These are phyloP conservation scores for Xenops minutus DNA, from an alignment of 2,797 vertebrate genomes.

Conservation along the genomic window DNA sequence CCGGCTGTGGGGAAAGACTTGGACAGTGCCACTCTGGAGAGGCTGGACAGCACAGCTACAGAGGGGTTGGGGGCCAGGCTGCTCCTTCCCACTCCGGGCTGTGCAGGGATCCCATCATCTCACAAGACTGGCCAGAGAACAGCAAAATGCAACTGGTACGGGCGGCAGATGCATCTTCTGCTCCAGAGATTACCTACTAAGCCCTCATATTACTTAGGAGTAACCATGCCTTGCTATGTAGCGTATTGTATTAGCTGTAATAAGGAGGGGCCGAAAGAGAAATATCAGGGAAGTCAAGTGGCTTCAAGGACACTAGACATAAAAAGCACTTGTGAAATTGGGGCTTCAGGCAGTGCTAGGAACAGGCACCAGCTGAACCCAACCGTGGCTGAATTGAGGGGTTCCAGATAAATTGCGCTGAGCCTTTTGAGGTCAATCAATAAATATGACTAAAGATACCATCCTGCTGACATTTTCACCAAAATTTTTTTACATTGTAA, in stretches of 20 bases:
- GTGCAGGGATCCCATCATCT: not conserved
- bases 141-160: not conserved
- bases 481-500: constrained; percentile 25
- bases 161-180: not conserved
- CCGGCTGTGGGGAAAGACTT: not conserved
- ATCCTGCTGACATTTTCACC: constrained; percentile 51
- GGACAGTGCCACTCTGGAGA: not conserved
- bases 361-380: not conserved
- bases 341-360: not conserved
- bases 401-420: not conserved
- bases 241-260: not conserved
- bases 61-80: not conserved
- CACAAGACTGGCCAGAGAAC: not conserved
- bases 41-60: not conserved
- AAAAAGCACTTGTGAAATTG: not conserved
- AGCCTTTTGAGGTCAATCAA: constrained; percentile 28
- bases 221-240: not conserved
- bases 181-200: not conserved
- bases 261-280: not conserved
- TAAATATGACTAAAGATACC: constrained; percentile 47
- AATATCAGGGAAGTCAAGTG: not conserved
- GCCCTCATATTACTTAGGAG: not conserved
- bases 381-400: not conserved
- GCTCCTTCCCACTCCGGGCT: fast-evolving
- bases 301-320: not conserved